Conservation (phyloP, 2,113 vertebrate genomes). For the Cichladusa arquata region DNA sequence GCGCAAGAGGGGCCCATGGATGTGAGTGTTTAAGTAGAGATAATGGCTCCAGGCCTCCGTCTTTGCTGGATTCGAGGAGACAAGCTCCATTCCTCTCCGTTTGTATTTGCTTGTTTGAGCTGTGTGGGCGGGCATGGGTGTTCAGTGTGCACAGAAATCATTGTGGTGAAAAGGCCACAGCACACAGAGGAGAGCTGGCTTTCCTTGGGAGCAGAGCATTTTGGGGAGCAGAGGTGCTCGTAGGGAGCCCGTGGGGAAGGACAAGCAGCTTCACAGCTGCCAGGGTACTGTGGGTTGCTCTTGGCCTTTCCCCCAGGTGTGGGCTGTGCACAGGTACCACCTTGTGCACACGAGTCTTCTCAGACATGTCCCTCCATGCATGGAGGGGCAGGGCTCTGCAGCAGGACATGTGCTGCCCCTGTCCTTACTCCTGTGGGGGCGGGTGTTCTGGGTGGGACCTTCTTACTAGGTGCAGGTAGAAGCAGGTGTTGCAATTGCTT, state of each 20-base stretch:
- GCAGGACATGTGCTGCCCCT: fast-evolving
- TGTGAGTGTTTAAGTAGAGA: background rate
- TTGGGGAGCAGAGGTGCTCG: background rate
- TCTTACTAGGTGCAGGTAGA: background rate
- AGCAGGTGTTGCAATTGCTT: background rate
- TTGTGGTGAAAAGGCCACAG: background rate
- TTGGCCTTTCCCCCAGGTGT: background rate
- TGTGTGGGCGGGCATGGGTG: background rate
- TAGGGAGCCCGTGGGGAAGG: fast-evolving
- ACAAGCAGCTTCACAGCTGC: background rate
- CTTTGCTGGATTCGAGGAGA: background rate
- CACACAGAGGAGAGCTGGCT: background rate
- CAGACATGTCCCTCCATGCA: fast-evolving
- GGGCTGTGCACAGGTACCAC: background rate
- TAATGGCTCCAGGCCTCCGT: background rate
- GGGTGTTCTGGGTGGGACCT: background rate
- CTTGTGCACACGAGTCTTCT: background rate
- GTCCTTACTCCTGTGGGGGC: background rate
- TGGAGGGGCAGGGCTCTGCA: background rate
- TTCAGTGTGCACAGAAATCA: background rate
- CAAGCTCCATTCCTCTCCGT: background rate
- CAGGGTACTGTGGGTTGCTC: fast-evolving
- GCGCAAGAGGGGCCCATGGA: background rate
- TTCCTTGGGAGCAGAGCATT: fast-evolving
- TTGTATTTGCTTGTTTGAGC: background rate